These are phyloP conservation scores for Eurystomus glaucurus DNA, from an alignment of 2,797 vertebrate species.

Conservation along the genomic window DNA sequence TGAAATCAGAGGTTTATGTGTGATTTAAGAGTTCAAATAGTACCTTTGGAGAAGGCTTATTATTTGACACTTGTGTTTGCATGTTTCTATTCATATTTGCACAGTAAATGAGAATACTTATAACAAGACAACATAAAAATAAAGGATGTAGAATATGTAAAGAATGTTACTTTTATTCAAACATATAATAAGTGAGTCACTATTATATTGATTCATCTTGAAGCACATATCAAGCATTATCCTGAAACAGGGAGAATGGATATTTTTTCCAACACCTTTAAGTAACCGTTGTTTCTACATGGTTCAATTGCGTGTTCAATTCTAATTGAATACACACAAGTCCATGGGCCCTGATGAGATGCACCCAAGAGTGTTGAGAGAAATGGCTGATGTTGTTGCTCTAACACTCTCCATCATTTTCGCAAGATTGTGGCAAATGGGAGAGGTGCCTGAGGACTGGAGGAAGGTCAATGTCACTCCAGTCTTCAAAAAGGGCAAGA, in stretches of 20 bases:
- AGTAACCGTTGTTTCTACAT: background rate
- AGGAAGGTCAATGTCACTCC: no score
- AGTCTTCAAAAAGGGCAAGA: no score
- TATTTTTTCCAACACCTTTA: background rate
- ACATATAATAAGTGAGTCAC: background rate
- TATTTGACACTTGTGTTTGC: background rate
- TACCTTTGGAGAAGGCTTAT: background rate
- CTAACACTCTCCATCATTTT: no score
- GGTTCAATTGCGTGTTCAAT: no score
- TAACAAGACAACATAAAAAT: background rate
- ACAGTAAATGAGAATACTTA: background rate
- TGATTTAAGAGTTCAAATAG: background rate
- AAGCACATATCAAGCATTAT: background rate
- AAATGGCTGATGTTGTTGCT: no score
- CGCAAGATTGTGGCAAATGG: no score
- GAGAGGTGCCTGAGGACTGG: no score
- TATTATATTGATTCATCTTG: background rate
- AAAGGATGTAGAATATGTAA: background rate
- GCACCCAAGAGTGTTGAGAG: no score
- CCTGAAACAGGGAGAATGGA: background rate
- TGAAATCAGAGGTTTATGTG: background rate
- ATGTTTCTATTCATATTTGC: background rate
- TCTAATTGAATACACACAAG: no score
- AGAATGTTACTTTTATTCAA: background rate
- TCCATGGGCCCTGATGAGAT: no score